phyloP scores from a whole-genome alignment of 2,888 invertebrate genomes.

The Branchellion lobata region DNA sequence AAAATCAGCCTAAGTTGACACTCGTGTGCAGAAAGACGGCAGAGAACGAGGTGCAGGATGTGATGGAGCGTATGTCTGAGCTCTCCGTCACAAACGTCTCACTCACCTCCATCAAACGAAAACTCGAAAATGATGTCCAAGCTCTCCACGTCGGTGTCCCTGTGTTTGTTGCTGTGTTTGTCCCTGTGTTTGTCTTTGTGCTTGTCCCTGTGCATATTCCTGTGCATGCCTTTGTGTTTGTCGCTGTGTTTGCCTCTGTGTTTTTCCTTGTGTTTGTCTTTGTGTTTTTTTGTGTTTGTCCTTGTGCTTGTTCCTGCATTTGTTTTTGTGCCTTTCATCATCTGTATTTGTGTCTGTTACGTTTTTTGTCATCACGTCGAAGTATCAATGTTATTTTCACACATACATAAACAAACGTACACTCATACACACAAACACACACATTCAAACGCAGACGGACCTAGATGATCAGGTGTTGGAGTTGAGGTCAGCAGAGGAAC shows the following conservation, averaged over 20 bases:
- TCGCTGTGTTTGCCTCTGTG: constrained; percentile 65
- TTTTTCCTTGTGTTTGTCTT: too few species aligned
- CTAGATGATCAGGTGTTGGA: constrained; percentile 97
- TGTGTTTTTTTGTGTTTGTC: too few species aligned
- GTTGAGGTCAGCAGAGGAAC: constrained; percentile 95
- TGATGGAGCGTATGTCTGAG: constrained; percentile 97
- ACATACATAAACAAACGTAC: too few species aligned
- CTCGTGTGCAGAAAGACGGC: constrained; percentile 82
- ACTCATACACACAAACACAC: not conserved
- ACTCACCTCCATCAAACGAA: constrained; percentile 95
- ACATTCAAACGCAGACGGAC: constrained; percentile 70
- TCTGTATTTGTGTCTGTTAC: too few species aligned
- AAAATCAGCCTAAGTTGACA: not conserved
- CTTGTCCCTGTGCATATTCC: too few species aligned
- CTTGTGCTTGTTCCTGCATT: too few species aligned
- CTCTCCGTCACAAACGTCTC: constrained; percentile 89
- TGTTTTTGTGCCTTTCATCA: too few species aligned
- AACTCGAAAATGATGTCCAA: constrained; percentile 96
- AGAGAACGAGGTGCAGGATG: constrained; percentile 94
- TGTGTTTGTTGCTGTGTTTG: not conserved
- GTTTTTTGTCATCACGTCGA: too few species aligned
- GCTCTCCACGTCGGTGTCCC: constrained; percentile 69
- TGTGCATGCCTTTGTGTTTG: constrained; percentile 62
- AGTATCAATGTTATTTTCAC: too few species aligned
- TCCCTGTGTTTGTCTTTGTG: too few species aligned